Percentiles rank a stretch among this genome's conserved stretches.
Evolutionary conservation across 1,140 invertebrate genomes (phyloP).

Genomic region (Aricia agestis): DNA sequence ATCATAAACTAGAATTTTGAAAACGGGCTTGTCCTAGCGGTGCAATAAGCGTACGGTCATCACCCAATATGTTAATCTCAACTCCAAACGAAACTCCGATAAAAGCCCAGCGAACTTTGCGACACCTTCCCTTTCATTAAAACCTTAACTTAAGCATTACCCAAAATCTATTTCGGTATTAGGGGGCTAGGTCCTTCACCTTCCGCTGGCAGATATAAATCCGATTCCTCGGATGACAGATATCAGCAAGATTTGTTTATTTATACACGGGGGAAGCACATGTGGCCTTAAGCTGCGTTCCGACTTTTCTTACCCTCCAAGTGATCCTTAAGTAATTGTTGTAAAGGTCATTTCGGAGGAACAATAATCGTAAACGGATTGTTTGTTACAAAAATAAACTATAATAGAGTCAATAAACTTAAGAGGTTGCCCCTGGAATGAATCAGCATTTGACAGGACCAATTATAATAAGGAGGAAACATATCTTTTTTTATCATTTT

Average conservation of each 20-base stretch:
- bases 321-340: too few species aligned
- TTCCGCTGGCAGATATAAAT: constrained; percentile 72
- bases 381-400: constrained; percentile 8
- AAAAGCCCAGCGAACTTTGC: background rate
- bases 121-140: background rate
- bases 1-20: too few species aligned
- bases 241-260: constrained; percentile 73
- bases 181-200: constrained; percentile 63
- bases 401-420: constrained; percentile 14
- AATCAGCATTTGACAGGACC: background rate
- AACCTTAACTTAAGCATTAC: constrained; percentile 36
- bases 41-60: too few species aligned
- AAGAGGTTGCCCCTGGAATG: background rate
- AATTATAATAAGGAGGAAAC: background rate
- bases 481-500: background rate
- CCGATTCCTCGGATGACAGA: constrained; percentile 73
- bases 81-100: too few species aligned
- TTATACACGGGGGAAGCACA: constrained; percentile 8
- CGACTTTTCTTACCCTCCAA: too few species aligned
- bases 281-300: background rate
- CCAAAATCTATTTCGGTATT: constrained; percentile 35
- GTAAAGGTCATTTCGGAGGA: too few species aligned
- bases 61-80: too few species aligned
- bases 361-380: too few species aligned
- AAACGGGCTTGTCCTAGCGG: too few species aligned